A percentile compares a stretch with the other conserved stretches of the same genome.
Conservation (phyloP, 2,888 invertebrate genomes). For the Odontocerum albicorne region DNA sequence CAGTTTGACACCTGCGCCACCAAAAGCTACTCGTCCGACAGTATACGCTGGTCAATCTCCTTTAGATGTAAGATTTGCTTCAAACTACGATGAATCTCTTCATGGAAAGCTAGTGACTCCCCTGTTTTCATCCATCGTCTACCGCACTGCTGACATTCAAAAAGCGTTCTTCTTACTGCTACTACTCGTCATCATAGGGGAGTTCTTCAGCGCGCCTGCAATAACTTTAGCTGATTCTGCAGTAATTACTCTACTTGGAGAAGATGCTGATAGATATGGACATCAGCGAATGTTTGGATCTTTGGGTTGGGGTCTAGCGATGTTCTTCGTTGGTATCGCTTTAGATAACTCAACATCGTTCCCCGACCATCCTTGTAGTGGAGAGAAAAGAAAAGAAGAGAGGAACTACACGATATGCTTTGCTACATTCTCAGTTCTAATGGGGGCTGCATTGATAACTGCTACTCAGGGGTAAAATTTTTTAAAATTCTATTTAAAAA, state of each 20-base stretch:
- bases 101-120: constrained; percentile 85
- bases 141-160: constrained; percentile 85
- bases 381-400: constrained; percentile 73
- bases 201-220: constrained; percentile 96
- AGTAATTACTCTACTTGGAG: constrained; percentile 85
- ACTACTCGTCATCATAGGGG: constrained; percentile 91
- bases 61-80: constrained; percentile 71
- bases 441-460: constrained; percentile 91
- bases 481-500: neutral
- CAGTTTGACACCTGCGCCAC: too few relatives aligned
- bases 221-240: constrained; percentile 93
- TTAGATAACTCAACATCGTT: constrained; percentile 97
- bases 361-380: constrained; percentile 88
- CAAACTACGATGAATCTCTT: constrained; percentile 70
- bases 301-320: constrained; percentile 96
- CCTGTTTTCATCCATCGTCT: constrained; percentile 91
- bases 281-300: constrained; percentile 98
- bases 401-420: constrained; percentile 99
- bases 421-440: constrained; percentile 94
- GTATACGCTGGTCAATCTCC: constrained; percentile 67
- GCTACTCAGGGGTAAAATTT: constrained; percentile 87
- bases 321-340: constrained; percentile 97
- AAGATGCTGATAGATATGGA: constrained; percentile 88
- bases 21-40: constrained; percentile 47
- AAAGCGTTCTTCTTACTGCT: constrained; percentile 94